Evolutionary conservation across 2,888 invertebrate genomes (phyloP).

Genomic region (Dyspetes luteomarginatus): DNA sequence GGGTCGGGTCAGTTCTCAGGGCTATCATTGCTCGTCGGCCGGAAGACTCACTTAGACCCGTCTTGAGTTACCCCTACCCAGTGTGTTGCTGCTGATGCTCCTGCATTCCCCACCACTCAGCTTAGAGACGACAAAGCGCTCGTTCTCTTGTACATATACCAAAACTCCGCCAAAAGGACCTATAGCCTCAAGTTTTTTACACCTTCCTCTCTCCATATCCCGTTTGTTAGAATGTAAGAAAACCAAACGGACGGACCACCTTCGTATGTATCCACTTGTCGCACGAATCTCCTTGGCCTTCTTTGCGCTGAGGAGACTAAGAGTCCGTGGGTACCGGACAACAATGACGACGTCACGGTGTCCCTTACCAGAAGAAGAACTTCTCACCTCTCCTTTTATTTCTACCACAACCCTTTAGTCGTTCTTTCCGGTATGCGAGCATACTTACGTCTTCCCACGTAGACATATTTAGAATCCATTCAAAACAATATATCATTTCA

Average conservation of each 20-base stretch:
- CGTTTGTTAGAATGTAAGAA: slow-evolving; percentile 24
- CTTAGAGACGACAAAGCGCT: slow-evolving; percentile 34
- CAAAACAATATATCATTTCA: not conserved
- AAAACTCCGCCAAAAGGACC: slow-evolving; percentile 23
- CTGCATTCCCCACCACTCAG: slow-evolving; percentile 42
- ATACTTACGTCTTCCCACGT: slow-evolving; percentile 41
- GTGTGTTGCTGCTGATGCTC: slow-evolving; percentile 60
- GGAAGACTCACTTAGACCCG: slow-evolving; percentile 84
- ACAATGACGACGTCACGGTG: slow-evolving; percentile 41
- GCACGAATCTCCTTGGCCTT: slow-evolving; percentile 51
- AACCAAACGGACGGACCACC: slow-evolving; percentile 2
- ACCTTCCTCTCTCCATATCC: not conserved
- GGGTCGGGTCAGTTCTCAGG: slow-evolving; percentile 83
- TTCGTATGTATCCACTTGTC: slow-evolving; percentile 40
- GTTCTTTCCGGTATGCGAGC: slow-evolving; percentile 32
- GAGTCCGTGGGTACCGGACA: slow-evolving; percentile 32
- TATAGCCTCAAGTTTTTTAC: slow-evolving; percentile 25
- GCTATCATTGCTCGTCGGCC: slow-evolving; percentile 83
- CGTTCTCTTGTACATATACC: slow-evolving; percentile 25
- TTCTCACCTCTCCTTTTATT: slow-evolving; percentile 19
- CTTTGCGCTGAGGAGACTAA: slow-evolving; percentile 17
- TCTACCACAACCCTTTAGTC: slow-evolving; percentile 43
- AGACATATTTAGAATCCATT: not conserved
- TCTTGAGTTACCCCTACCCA: slow-evolving; percentile 82
- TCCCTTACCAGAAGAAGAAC: slow-evolving; percentile 27